phyloP scores from a whole-genome alignment of 2,113 vertebrate genomes.

The Cyanoderma ruficeps region DNA sequence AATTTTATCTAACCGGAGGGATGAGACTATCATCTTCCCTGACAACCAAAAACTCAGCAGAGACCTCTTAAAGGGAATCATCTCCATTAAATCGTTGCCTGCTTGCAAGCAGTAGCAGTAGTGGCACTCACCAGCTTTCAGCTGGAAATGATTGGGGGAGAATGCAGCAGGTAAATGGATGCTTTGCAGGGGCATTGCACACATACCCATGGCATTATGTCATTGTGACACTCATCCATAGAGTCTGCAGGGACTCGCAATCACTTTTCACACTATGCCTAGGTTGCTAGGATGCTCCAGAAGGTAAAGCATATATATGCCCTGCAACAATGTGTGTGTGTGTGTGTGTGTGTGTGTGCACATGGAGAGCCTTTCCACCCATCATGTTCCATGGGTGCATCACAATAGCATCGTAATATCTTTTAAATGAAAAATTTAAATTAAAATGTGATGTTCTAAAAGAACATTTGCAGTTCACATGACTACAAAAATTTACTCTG shows the following conservation, averaged over 20 bases:
- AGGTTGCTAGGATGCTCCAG: not conserved
- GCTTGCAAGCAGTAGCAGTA: constrained; percentile 47
- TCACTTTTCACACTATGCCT: not conserved
- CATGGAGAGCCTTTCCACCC: not conserved
- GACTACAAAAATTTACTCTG: not conserved
- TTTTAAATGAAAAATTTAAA: not conserved
- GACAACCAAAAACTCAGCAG: constrained; percentile 70
- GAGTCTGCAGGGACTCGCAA: not conserved
- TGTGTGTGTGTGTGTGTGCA: accelerated
- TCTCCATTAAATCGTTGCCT: constrained; percentile 68
- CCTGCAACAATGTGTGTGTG: not conserved
- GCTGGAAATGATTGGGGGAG: constrained; percentile 7
- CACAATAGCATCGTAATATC: accelerated
- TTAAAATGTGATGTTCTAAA: not conserved
- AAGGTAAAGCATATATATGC: not conserved
- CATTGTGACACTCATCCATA: not conserved
- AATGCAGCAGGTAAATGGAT: constrained; percentile 37
- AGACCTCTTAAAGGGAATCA: constrained; percentile 69
- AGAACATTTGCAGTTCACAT: not conserved
- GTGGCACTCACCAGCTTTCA: constrained; percentile 58
- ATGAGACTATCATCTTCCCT: constrained; percentile 67
- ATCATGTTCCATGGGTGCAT: not conserved
- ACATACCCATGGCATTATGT: not conserved
- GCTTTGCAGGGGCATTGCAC: not conserved
- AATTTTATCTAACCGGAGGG: constrained; percentile 64